Conservation (phyloP, 2,113 vertebrate genomes). For the Glareola pratincola region DNA sequence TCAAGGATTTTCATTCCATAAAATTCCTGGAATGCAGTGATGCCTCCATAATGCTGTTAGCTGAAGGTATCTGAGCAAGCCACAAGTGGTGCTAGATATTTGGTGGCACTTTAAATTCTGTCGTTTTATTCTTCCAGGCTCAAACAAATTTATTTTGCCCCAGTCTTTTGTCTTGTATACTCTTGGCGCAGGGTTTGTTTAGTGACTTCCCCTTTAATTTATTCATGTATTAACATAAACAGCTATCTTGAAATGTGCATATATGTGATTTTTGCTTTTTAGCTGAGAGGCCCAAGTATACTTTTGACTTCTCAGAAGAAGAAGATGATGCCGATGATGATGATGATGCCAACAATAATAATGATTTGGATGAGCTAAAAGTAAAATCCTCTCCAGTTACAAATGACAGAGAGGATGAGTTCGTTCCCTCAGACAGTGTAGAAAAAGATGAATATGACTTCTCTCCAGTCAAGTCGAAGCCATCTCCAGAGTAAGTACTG, state of each 20-base stretch:
- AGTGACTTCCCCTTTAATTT: not conserved
- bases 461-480: slow-evolving; percentile 78
- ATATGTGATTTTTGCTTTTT: not conserved
- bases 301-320: slow-evolving; percentile 97
- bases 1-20: not conserved
- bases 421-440: slow-evolving; percentile 75
- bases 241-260: not conserved
- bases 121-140: not conserved
- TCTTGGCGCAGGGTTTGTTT: not conserved
- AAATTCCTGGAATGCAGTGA: not conserved
- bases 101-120: not conserved
- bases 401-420: slow-evolving; percentile 85
- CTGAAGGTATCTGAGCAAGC: not conserved
- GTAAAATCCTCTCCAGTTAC: slow-evolving; percentile 79
- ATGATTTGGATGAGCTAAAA: slow-evolving; percentile 81
- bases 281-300: slow-evolving; percentile 97
- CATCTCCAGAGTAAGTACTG: slow-evolving; percentile 76
- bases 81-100: not conserved
- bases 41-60: not conserved
- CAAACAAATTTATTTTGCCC: not conserved
- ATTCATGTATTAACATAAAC: not conserved
- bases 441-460: slow-evolving; percentile 85
- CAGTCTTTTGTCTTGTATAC: not conserved
- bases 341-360: slow-evolving; percentile 72
- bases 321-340: slow-evolving; percentile 86